Base-by-base conservation (phyloP, 2,797 vertebrate genomes). In the Anomalospiza imberbis region DNA sequence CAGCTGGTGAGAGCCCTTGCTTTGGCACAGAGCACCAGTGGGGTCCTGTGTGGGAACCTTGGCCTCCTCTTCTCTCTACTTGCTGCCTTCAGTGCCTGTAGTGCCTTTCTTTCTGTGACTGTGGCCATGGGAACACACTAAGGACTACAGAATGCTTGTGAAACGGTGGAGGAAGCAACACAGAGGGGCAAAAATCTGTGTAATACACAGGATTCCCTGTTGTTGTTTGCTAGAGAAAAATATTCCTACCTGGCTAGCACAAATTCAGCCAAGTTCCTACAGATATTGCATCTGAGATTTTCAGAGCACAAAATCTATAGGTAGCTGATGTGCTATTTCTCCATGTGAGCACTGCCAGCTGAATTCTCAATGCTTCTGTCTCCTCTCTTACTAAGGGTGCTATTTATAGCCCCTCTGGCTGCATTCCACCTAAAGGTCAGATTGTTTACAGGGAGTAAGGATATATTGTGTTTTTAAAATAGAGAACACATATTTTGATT, bases 371-470 rank as follows among this genome's bases (percentile, higher is more conserved):
- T 42, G 57, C 47, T 93, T 94, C 95, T 88, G 65, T 53, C 88
- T 85, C 54, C 84, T 95, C 85, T 89, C 86, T 88, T 68, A 85
- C 81, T 86, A 63, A 89, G 65, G 47, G 14, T 89, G 74, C 96
- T 98, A 98, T 98, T 98, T 97, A 97, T 98, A 97, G 91, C 58
- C 54, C 34, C 28, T 68, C 93, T 97, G 97, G 97, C 97, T 89
- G 18, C 73, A 45, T 95, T 97, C 98, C 97, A 97, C 86, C 88
- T 85, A 97, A 70, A 89, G 79, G 95, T 96, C 94, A 94, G 91
- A 97, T 97, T 98, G 97, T 98, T 98, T 97, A 97, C 85, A 42
- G 53, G 61, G 92, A 96, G 68, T 91, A 85, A 97, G 96, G 96
- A 95, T 97, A 97, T 97, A 83, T 68, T 95, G 94, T 70, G 80